phyloP scores from a whole-genome alignment of 2,113 vertebrate species.

The Oophaga pumilio region DNA sequence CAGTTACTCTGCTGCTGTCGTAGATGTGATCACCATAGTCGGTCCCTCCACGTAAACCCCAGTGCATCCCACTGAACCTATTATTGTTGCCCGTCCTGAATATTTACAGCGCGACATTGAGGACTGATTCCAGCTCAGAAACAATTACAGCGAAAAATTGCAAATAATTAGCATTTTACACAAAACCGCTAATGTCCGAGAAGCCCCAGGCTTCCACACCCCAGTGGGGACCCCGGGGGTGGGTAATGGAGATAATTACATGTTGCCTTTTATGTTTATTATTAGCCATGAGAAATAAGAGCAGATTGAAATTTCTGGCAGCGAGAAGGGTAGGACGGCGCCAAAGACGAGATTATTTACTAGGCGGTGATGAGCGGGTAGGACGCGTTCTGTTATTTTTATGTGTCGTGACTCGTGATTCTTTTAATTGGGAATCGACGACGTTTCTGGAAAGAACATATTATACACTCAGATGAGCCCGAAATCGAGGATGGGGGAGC shows the following conservation, averaged over 20 bases:
- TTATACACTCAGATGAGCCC: not conserved
- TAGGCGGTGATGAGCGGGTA: conserved; percentile 1
- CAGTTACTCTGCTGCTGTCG: not conserved
- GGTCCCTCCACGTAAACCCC: not conserved
- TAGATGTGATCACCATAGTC: not conserved
- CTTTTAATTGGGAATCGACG: not conserved
- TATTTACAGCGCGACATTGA: not conserved
- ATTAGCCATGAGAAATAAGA: conserved; percentile 1
- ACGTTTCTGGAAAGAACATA: not conserved
- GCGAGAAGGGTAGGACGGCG: not conserved
- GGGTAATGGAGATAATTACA: not conserved
- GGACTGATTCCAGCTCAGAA: not conserved
- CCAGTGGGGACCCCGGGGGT: not conserved
- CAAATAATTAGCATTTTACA: conserved; percentile 15
- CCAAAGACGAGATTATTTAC: conserved; percentile 28
- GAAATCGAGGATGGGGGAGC: not conserved
- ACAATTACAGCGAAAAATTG: conserved; percentile 2
- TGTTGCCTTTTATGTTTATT: not conserved
- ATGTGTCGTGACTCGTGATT: conserved; percentile 4
- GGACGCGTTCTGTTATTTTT: conserved; percentile 12
- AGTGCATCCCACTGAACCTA: not conserved
- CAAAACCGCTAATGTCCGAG: not conserved
- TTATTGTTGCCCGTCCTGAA: not conserved
- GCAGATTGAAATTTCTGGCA: not conserved
- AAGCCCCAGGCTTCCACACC: not conserved